These are phyloP conservation scores for Neodontobutis hainanensis DNA, from an alignment of 2,113 vertebrate species.

Conservation along the genomic window DNA sequence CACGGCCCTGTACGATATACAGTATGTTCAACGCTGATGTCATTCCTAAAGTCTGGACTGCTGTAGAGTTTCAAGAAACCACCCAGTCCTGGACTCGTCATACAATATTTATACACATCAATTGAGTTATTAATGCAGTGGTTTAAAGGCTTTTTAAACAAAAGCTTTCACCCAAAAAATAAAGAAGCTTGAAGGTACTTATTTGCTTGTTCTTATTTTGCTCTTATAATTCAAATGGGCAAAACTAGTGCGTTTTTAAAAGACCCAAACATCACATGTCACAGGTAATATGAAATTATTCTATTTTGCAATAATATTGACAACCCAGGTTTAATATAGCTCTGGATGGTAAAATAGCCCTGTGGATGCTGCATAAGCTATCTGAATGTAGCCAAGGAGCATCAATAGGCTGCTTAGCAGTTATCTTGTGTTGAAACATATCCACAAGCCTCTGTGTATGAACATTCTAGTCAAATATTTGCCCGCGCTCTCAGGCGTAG, in stretches of 20 bases:
- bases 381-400: conserved; percentile 24
- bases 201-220: too few relatives aligned
- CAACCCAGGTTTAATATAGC: neutral
- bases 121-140: conserved; percentile 43
- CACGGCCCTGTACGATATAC: conserved; percentile 43
- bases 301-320: too few relatives aligned
- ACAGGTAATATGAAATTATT: too few relatives aligned
- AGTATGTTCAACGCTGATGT: conserved; percentile 54
- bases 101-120: conserved; percentile 55
- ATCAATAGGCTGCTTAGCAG: conserved; percentile 18
- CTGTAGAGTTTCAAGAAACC: conserved; percentile 54
- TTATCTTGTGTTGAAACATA: conserved; percentile 53
- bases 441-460: conserved; percentile 25
- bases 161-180: conserved; percentile 36
- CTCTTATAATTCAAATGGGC: too few relatives aligned
- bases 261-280: too few relatives aligned
- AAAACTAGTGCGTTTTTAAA: too few relatives aligned
- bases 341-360: conserved; percentile 7
- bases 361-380: conserved; percentile 22
- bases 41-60: conserved; percentile 61
- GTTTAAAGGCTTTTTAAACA: conserved; percentile 53
- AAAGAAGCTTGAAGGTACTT: neutral
- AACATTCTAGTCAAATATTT: conserved; percentile 78
- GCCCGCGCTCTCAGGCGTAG: conserved; percentile 65
- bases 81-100: conserved; percentile 10